phyloP scores from a whole-genome alignment of 2,797 vertebrate species.

The Picus viridis region DNA sequence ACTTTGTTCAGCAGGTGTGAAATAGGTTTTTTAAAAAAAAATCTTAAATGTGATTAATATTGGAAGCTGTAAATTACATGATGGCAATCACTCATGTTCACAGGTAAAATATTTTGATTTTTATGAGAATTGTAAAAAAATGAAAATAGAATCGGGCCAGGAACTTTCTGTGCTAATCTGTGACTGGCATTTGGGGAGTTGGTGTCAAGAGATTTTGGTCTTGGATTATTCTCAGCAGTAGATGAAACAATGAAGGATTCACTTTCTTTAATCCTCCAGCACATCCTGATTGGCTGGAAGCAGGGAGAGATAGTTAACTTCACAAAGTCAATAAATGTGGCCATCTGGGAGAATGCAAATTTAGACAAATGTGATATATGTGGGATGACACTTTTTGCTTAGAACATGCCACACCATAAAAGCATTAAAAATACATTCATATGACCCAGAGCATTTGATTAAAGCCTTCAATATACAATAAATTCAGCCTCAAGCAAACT shows the following conservation, averaged over 20 bases:
- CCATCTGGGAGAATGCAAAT: constrained; percentile 40
- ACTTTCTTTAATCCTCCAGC: neutral
- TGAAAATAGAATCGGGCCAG: neutral
- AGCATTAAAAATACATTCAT: constrained; percentile 46
- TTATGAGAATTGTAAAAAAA: neutral
- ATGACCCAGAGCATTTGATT: constrained; percentile 32
- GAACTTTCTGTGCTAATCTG: constrained; percentile 22
- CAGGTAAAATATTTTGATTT: constrained; percentile 23
- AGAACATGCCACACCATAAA: constrained; percentile 44
- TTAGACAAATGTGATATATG: constrained; percentile 55
- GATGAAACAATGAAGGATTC: constrained; percentile 35
- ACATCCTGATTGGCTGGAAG: constrained; percentile 5
- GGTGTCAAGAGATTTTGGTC: constrained; percentile 43
- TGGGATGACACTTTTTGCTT: constrained; percentile 50
- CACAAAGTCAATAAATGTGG: constrained; percentile 44
- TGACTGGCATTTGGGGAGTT: neutral
- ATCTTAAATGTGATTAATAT: neutral
- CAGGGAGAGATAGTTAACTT: constrained; percentile 23
- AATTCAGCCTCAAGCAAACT: constrained; percentile 37
- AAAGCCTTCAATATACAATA: constrained; percentile 59
- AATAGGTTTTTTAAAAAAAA: neutral
- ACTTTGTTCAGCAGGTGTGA: neutral
- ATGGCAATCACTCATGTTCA: neutral
- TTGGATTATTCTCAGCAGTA: constrained; percentile 34
- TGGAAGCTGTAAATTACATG: neutral